Conservation (phyloP, 2,797 vertebrate species). For the Siniperca undulata region DNA sequence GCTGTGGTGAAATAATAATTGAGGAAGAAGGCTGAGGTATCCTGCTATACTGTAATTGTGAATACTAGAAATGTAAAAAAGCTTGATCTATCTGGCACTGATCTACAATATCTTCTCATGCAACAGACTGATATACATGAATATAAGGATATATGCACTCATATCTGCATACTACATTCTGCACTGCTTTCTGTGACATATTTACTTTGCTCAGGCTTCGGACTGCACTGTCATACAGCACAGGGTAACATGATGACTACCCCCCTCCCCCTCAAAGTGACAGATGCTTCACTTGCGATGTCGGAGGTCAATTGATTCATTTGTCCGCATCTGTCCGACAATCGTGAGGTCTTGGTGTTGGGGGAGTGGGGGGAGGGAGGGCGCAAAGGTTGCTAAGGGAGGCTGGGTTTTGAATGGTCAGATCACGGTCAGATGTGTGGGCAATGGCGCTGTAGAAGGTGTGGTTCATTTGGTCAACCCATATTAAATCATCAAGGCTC, state of each 20-base stretch:
- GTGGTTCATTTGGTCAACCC: conserved; percentile 84
- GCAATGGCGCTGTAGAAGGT: conserved; percentile 67
- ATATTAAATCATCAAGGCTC: conserved; percentile 82
- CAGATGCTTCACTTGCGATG: conserved; percentile 78
- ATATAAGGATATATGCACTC: conserved; percentile 44
- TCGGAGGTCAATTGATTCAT: conserved; percentile 82
- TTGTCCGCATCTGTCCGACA: conserved; percentile 74
- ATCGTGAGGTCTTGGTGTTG: conserved; percentile 39
- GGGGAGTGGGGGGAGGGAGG: not conserved
- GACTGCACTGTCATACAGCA: conserved; percentile 38
- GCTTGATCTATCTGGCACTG: conserved; percentile 10
- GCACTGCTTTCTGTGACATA: conserved; percentile 37
- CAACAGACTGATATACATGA: conserved; percentile 29
- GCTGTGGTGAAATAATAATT: conserved; percentile 25
- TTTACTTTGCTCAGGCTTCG: conserved; percentile 52
- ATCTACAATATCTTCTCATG: conserved; percentile 41
- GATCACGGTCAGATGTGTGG: conserved; percentile 68
- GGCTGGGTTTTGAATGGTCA: conserved; percentile 55
- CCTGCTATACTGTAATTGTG: conserved; percentile 13
- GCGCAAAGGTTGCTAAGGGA: conserved; percentile 43
- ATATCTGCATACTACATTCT: conserved; percentile 21
- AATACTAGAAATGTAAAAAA: conserved; percentile 30
- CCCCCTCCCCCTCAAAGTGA: conserved; percentile 42
- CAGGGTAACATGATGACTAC: conserved; percentile 62
- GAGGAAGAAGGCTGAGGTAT: conserved; percentile 5